Conservation (phyloP, 2,113 vertebrate genomes). For the Podocnemis expansa region DNA sequence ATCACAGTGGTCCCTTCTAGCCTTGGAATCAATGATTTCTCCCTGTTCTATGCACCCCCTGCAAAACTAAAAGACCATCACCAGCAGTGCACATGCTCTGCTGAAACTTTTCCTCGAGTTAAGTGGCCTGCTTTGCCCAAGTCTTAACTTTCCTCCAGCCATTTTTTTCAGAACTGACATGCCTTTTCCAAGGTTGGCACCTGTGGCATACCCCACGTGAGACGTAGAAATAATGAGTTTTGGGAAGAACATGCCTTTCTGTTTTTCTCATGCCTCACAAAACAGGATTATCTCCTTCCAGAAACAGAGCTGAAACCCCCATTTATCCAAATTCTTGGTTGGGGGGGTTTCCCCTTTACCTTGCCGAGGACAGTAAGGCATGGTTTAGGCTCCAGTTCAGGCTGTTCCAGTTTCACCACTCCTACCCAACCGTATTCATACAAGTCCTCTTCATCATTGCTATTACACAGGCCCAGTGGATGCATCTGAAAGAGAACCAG, state of each 20-base stretch:
- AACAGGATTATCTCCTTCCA: background rate
- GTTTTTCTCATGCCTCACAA: background rate
- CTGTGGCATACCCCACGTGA: rapidly evolving
- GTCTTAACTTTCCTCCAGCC: background rate
- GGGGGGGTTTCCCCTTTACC: constrained; percentile 78
- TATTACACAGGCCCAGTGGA: constrained; percentile 96
- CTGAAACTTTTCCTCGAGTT: background rate
- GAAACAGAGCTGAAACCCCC: background rate
- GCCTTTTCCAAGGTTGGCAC: background rate
- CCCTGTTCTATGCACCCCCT: background rate
- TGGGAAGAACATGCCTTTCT: background rate
- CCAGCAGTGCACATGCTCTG: background rate
- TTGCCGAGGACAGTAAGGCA: constrained; percentile 97
- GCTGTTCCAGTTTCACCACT: constrained; percentile 98
- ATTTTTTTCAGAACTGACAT: background rate
- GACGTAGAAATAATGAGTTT: background rate
- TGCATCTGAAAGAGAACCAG: constrained; percentile 88
- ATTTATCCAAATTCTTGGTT: background rate
- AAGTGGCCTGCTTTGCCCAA: background rate
- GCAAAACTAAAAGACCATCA: background rate
- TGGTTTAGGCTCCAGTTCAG: constrained; percentile 94
- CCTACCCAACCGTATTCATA: constrained; percentile 99
- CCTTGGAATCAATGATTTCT: background rate
- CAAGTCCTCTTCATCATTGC: constrained; percentile 96
- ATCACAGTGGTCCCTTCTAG: background rate